Base-by-base conservation (phyloP, 2,113 vertebrate species). In the Oceanodroma tethys region DNA sequence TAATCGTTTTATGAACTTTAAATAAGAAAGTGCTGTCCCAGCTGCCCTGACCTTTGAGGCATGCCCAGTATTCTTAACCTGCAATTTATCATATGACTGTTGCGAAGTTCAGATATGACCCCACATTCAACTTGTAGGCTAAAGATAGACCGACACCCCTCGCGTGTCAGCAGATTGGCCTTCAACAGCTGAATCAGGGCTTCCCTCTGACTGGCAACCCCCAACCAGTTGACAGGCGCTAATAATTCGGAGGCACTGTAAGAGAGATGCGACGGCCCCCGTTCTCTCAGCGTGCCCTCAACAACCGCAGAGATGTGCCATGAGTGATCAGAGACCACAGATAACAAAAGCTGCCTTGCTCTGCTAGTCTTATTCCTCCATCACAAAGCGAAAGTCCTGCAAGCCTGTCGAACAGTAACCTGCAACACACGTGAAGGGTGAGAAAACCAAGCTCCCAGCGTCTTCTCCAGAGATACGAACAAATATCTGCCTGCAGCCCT, bases 1-100 rank as follows among this genome's bases (percentile, higher is more conserved):
- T 88, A 72, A 93, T 85, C 70, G 8, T 52, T 80, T 60, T 60
- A 75, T 7, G 59, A 93, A 71, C 63, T 50, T 92, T 90, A 76
- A 95, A 83, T 94, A 86, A 91, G 81, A 91, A 87, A 75, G 43
- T 29, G 26, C 78, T 45, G 20, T 68, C 83, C 90, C 86, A 80
- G 79, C 81, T 86, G 62, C 48, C 36, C 83, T 88, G 96, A 97
- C 97, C 96, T 97, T 95, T 65, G 20, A 66, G 81, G 85, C 36
- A 66, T 21, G 48, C 40, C 25, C 56, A 59, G 40, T 52, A 81
- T 65, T 82, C 74, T 76, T 10, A 83, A 68, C 50, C 56, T 86
- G 76, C 71, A 80, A 89, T 95, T 96, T 75, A 75, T 96, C 97
- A 97, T 92, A 96, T 97, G 97, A 97, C 93, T 5, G 13, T 79